Base-by-base conservation (phyloP, 1,140 invertebrate genomes). In the Drosophila burlai region DNA sequence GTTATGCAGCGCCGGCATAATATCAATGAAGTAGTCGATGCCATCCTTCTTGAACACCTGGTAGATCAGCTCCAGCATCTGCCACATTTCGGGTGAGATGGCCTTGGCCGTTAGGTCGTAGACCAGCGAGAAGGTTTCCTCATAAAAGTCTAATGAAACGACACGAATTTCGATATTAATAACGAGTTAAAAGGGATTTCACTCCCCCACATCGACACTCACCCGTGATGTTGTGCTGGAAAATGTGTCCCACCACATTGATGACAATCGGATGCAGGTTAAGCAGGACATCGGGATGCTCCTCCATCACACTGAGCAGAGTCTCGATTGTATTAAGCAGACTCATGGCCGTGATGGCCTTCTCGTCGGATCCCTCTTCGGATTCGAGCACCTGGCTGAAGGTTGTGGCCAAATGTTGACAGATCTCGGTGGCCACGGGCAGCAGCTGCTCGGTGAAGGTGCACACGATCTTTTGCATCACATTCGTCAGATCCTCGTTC, bases 1-100 rank as follows among this genome's bases (percentile, higher is more conserved):
- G 94, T 99, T 99, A 93, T 99, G 98, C 16, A 99, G 94, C 3
- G 98, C 97, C 38, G 99, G 98, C 98, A 99, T 99, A 97, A 99
- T 99, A 83, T 99, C 99, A 47, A 97, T 98, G 92, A 99, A 99
- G 94, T 99, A 99, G 93, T 99, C 98, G 64, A 97, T 96, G 29
- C 98, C 98, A 93, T 99, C 98, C 87, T 98, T 98, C 93, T 98
- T 96, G 90, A 99, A 99, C 62, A 98, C 95, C 87, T 96, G 95
- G 93, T 98, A 98, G 76, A 99, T 95, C 72, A 98, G 94, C 91
- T 98, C 97, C 73, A 99, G 95, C 46, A 99, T 96, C 92, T 97
- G 96, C 99, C 99, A 99, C 97, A 99, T 98, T 85, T 98, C 97
- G 47, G 96, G 95, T 1, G 98, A 98, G 80, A 99, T 97, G 63